Evolutionary conservation across 2,888 invertebrate species (phyloP).

Genomic region (Cosmopolites sordidus): DNA sequence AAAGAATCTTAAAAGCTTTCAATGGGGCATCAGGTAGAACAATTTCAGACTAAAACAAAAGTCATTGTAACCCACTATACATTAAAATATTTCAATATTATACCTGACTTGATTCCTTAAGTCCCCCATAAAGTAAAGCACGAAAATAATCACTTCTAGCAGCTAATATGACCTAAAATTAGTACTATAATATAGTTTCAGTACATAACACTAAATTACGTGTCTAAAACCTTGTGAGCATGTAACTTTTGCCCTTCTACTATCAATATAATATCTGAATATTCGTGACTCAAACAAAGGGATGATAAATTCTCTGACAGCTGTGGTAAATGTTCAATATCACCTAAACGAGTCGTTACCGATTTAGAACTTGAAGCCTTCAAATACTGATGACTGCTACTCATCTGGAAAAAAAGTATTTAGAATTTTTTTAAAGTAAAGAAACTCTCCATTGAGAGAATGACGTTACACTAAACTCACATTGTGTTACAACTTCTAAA

Average conservation of each 20-base stretch:
- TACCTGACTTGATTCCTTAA: conserved; percentile 66
- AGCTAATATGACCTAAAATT: conserved; percentile 73
- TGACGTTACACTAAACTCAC: too few species aligned
- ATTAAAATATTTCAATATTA: neutral
- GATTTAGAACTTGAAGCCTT: conserved; percentile 35
- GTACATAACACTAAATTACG: too few species aligned
- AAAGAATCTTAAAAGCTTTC: conserved; percentile 80
- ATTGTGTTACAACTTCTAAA: too few species aligned
- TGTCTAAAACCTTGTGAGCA: conserved; percentile 59
- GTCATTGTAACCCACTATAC: neutral
- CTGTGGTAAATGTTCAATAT: conserved; percentile 65
- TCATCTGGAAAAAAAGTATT: conserved; percentile 34
- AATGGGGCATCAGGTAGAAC: conserved; percentile 78
- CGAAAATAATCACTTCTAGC: conserved; percentile 95
- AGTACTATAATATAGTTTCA: neutral
- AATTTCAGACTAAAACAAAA: conserved; percentile 69
- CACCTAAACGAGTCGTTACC: conserved; percentile 48
- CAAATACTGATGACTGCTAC: conserved; percentile 46
- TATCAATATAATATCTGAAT: conserved; percentile 83
- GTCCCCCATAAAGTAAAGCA: conserved; percentile 74
- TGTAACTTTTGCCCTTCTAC: conserved; percentile 72
- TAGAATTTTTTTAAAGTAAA: neutral
- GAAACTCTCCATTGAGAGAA: neutral
- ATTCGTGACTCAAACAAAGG: conserved; percentile 81
- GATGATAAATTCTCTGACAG: conserved; percentile 84